Evolutionary conservation across 1,140 invertebrate genomes (phyloP), one percentile per base, ranked within the genome.

Genomic region (Mamestra configurata): DNA sequence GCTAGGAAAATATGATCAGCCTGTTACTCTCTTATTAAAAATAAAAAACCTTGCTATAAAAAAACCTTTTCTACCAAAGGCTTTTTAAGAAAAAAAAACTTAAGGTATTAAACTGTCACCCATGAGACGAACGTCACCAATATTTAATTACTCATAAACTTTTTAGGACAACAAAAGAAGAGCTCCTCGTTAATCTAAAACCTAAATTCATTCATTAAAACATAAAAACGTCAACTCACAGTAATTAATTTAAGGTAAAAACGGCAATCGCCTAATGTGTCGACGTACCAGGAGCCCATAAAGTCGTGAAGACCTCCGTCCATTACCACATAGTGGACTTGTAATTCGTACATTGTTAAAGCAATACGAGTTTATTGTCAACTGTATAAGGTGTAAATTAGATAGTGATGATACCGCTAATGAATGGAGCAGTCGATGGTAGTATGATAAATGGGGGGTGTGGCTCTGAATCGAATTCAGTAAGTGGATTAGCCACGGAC

Each of bases 391-490:
- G 90, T 90, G 85, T 86, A 85, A 86, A 89, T 89, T 92, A 82
- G 79, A 82, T 27, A 35, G 73, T 78, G 79, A 57, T 75, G 73
- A 77, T 31, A 59, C 27, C 75, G 81, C 78, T 88, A 90, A 91
- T 89, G 87, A 90, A 90, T 87, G 84, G 84, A 89, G 81, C 81
- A 78, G 81, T 75, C 83, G 66, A 82, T 85, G 82, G 79, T 72
- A 77, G 77, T 84, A 91, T 92, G 89, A 92, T 87, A 88, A 91
- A 92, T 90, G 88, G 49, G 77, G 86, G 91, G 91, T 75, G 91
- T 82, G 89, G 88, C 81, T 79, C 82, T 77, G 84, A 88, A 85
- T 89, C 80, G 83, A 86, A 86, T 24, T 22, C 66, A 59, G 81
- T 84, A 88, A 92, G 88, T 92, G 87, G 90, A 92, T 92, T 90